phyloP scores from a whole-genome alignment of 2,113 vertebrate species.

The Felis chaus region DNA sequence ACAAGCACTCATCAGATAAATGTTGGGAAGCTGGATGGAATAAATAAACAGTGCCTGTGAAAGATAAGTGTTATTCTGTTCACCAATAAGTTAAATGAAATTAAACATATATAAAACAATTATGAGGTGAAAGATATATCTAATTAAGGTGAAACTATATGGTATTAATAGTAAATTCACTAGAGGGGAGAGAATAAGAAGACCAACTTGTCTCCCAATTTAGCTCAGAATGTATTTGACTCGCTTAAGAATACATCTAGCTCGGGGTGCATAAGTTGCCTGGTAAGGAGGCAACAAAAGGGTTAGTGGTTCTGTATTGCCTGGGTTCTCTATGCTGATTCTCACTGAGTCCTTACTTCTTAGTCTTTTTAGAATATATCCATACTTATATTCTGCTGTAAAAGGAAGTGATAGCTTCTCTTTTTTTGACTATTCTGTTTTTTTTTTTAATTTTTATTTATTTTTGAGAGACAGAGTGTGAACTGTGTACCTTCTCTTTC shows the following conservation, averaged over 20 bases:
- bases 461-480: too few relatives aligned
- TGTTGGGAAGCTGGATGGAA: background rate
- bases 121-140: background rate
- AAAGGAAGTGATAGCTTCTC: background rate
- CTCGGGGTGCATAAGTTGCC: background rate
- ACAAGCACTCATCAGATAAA: background rate
- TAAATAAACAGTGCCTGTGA: background rate
- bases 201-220: background rate
- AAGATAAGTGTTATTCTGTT: background rate
- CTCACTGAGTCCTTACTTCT: background rate
- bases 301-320: background rate
- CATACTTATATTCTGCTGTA: background rate
- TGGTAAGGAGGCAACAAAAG: background rate
- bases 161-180: background rate
- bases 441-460: too few relatives aligned
- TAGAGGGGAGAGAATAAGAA: background rate
- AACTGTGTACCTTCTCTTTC: background rate
- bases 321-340: background rate
- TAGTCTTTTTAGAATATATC: background rate
- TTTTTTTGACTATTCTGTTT: background rate
- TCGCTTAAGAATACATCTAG: background rate
- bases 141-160: background rate
- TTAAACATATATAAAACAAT: background rate
- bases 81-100: background rate
- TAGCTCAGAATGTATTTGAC: background rate